Conservation (phyloP, 1,140 invertebrate species). For the Nephotettix cincticeps region DNA sequence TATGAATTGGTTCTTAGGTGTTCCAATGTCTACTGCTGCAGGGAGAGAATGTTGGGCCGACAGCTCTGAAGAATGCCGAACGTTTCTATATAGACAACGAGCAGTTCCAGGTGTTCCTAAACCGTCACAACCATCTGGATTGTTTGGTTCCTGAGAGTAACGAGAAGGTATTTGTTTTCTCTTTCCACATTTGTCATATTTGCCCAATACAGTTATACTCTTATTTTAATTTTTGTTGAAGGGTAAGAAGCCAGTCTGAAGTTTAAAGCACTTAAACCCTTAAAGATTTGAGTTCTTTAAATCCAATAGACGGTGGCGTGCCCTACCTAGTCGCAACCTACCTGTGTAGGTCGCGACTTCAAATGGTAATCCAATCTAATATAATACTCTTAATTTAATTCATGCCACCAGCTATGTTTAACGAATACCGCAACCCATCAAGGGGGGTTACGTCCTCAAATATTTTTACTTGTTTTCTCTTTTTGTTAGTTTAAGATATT, state of each 20-base stretch:
- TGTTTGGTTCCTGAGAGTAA: slow-evolving; percentile 55
- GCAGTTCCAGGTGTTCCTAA: slow-evolving; percentile 49
- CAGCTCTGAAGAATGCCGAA: slow-evolving; percentile 49
- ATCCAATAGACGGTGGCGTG: background rate
- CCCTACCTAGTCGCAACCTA: background rate
- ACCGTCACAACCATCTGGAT: slow-evolving; percentile 46
- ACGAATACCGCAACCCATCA: no score
- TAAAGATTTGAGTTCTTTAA: background rate
- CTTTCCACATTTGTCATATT: background rate
- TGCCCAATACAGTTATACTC: background rate
- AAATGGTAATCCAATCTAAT: no score
- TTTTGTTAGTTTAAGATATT: no score
- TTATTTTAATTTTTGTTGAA: background rate
- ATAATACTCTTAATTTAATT: no score
- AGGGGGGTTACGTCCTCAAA: no score
- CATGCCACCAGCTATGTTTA: no score
- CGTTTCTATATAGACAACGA: slow-evolving; percentile 49
- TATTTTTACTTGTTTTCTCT: no score
- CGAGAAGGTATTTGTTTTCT: slow-evolving; percentile 37
- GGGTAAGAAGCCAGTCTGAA: background rate
- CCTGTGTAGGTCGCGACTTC: no score
- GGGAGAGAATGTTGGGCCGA: slow-evolving; percentile 51
- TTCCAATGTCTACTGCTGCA: slow-evolving; percentile 53
- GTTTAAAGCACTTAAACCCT: background rate
- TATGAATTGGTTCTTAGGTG: slow-evolving; percentile 42